Base-by-base conservation (phyloP, 2,888 invertebrate genomes). In the Ischnus inquisitorius region DNA sequence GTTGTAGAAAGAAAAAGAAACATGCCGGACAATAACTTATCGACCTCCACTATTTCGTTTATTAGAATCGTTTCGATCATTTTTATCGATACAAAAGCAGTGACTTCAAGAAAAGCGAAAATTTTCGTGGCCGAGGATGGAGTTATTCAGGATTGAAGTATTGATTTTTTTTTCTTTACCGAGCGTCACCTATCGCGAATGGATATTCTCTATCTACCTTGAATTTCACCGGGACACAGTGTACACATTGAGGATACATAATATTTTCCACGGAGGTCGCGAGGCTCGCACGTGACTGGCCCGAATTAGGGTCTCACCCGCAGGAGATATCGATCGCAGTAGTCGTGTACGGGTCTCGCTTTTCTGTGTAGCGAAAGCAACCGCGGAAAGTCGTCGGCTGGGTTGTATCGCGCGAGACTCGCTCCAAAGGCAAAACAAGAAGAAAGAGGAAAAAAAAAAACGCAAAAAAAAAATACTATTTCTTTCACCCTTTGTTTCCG, bases 231-330 rank as follows among this genome's bases (percentile, higher is more conserved):
- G 25, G 16, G 16, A 22, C 14, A 48, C 60, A 41, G 28, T 43
- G 19, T 12, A 16, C 14, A 39, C 54, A 39, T 74, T 1, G 54
- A 41, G 46, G 25, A 34, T 43, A 71, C 39, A 60, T 60, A 62
- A 46, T 67, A 48, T 75, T 43, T 34, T 69, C 62, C 64, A 64
- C 74, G 74, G 62, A 51, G 62, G 22, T 60, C 46, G 12, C 54
- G 75, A 34, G 79, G 65, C 83, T 88, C 88, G 90, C 90, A 91
- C 91, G 92, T 92, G 92, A 91, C 91, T 89, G 88, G 84, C 83
- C 88, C 81, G 89, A 89, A 92, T 92, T 91, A 90, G 90, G 87
- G 91, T 91, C 83, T 90, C 88, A 89, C 88, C 86, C 79, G 84
- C 54, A 72, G 83, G 62, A 74, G 79, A 83, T 80, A 88, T 88